Conservation (phyloP, 2,888 invertebrate genomes). For the Eucriotettix oculatus region DNA sequence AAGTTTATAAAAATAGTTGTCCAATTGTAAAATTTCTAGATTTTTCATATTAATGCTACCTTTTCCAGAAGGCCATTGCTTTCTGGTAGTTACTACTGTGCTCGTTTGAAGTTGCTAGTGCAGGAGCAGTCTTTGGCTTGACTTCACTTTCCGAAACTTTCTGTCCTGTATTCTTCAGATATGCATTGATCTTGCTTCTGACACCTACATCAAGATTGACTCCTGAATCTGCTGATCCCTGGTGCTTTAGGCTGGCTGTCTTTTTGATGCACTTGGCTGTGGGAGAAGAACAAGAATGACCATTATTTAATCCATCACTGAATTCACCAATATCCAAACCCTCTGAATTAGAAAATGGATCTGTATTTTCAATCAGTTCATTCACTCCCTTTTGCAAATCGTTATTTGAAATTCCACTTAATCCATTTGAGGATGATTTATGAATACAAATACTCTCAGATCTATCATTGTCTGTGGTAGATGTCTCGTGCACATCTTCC, state of each 20-base stretch:
- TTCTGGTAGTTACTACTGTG: conserved; percentile 19
- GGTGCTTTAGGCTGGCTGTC: conserved; percentile 12
- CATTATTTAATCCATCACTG: background rate
- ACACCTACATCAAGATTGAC: conserved; percentile 7
- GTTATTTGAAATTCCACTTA: background rate
- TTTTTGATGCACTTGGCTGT: conserved; percentile 9
- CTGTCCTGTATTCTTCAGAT: background rate
- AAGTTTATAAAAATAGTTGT: no score
- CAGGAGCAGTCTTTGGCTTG: background rate
- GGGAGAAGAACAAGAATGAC: conserved; percentile 5
- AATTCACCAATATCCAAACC: background rate
- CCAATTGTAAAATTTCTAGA: no score
- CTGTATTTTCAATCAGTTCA: background rate
- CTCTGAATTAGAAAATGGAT: background rate
- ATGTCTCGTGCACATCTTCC: background rate
- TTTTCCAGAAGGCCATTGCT: conserved; percentile 30
- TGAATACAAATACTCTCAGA: background rate
- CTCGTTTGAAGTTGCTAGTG: conserved; percentile 2
- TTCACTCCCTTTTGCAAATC: background rate
- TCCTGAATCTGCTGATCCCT: conserved; percentile 12
- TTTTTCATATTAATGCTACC: conserved; percentile 2
- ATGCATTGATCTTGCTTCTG: background rate
- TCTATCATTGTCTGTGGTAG: background rate
- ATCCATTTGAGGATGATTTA: no score
- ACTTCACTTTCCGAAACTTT: background rate